These are phyloP conservation scores for Andrena camellia DNA, from an alignment of 2,888 invertebrate species.

Conservation along the genomic window DNA sequence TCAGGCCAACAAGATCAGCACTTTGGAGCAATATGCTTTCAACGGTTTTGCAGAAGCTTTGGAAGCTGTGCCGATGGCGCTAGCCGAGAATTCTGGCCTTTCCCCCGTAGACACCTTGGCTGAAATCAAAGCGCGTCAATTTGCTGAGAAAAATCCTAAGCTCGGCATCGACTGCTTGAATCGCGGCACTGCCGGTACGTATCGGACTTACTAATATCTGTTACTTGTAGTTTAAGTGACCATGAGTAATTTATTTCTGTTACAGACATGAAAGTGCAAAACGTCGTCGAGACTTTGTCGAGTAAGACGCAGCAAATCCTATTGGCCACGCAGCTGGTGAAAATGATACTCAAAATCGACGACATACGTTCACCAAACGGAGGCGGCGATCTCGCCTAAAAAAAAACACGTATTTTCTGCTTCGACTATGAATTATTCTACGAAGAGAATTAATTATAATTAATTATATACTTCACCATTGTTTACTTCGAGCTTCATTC, in stretches of 20 bases:
- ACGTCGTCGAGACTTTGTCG: conserved; percentile 98
- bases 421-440: conserved; percentile 43
- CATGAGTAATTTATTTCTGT: conserved; percentile 56
- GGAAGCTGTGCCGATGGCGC: conserved; percentile 96
- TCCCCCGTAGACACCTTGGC: conserved; percentile 96
- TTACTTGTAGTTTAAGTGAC: background rate
- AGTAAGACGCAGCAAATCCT: conserved; percentile 99
- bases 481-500: conserved; percentile 58
- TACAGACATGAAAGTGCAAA: conserved; percentile 96
- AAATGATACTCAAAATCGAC: conserved; percentile 99
- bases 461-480: conserved; percentile 35
- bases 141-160: conserved; percentile 92
- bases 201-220: background rate
- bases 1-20: conserved; percentile 94
- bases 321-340: conserved; percentile 98
- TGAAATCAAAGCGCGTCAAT: conserved; percentile 95
- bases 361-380: conserved; percentile 91
- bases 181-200: conserved; percentile 88
- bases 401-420: conserved; percentile 17
- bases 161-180: conserved; percentile 98
- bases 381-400: conserved; percentile 70
- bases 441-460: conserved; percentile 44
- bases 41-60: conserved; percentile 98
- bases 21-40: conserved; percentile 98
- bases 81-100: conserved; percentile 98